Evolutionary conservation across 2,113 vertebrate genomes (phyloP).

Genomic region (Hypanus sabinus): DNA sequence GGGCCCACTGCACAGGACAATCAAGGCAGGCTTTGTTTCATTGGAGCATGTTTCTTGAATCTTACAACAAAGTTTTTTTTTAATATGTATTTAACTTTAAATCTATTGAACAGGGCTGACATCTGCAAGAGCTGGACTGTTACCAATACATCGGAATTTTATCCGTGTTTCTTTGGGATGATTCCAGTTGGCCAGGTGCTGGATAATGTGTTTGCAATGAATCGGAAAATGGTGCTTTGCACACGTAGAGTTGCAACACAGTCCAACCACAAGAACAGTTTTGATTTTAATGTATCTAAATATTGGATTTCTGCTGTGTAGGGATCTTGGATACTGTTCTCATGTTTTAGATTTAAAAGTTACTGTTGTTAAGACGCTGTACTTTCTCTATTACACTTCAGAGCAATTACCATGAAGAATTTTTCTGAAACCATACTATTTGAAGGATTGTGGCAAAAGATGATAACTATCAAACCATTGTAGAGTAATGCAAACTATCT

Average conservation of each 20-base stretch:
- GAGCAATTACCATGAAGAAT: background rate
- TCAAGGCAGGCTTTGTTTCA: background rate
- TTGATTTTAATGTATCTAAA: background rate
- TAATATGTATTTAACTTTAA: background rate
- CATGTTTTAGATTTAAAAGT: background rate
- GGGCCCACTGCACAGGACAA: background rate
- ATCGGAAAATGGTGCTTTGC: background rate
- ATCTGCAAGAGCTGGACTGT: background rate
- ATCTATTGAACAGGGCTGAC: background rate
- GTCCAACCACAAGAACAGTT: background rate
- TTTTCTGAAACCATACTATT: background rate
- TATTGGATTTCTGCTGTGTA: background rate
- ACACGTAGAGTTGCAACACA: background rate
- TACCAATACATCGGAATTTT: background rate
- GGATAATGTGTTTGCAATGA: background rate
- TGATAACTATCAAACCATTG: constrained; percentile 8
- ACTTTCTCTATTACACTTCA: background rate
- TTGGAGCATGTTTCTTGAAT: background rate
- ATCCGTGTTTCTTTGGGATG: background rate
- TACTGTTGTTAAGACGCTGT: background rate
- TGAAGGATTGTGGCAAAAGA: background rate
- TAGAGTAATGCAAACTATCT: background rate
- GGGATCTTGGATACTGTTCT: background rate
- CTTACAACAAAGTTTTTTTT: background rate
- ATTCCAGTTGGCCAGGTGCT: background rate